Percentiles rank a stretch among this genome's conserved stretches.
Evolutionary conservation across 2,797 vertebrate species (phyloP).

Genomic region (Rhinichthys osculus): DNA sequence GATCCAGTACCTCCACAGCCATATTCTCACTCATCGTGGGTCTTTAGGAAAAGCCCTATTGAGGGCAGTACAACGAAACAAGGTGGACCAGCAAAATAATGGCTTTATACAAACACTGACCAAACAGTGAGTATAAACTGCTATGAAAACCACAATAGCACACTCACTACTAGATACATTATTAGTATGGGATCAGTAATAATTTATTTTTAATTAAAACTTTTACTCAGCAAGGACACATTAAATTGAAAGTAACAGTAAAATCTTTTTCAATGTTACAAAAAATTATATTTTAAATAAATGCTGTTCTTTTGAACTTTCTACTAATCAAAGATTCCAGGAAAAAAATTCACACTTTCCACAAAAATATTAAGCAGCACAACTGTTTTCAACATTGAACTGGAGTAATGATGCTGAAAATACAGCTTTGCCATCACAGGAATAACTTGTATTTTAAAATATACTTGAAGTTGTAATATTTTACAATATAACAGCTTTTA

Average conservation of each 20-base stretch:
- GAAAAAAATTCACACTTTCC: no score
- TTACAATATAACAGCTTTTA: neutral
- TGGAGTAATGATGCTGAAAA: no score
- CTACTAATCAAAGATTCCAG: no score
- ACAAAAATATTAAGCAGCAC: no score
- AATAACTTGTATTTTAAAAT: neutral
- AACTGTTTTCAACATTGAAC: no score
- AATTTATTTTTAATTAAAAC: neutral
- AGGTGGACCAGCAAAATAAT: slow-evolving; percentile 48
- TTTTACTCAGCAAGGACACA: no score
- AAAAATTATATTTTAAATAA: no score
- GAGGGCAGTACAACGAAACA: slow-evolving; percentile 37
- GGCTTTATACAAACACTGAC: slow-evolving; percentile 69
- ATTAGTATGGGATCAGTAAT: neutral
- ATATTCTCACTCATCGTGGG: slow-evolving; percentile 79
- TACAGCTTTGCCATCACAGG: neutral
- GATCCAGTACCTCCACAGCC: slow-evolving; percentile 78
- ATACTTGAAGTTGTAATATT: neutral
- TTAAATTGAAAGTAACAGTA: no score
- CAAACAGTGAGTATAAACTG: slow-evolving; percentile 35
- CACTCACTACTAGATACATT: neutral
- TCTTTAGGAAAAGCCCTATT: slow-evolving; percentile 66
- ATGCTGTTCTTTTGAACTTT: no score
- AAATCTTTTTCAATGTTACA: no score
- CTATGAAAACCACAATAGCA: slow-evolving; percentile 65